Conservation (phyloP, 2,113 vertebrate species). For the Corythornis madagascariensis region DNA sequence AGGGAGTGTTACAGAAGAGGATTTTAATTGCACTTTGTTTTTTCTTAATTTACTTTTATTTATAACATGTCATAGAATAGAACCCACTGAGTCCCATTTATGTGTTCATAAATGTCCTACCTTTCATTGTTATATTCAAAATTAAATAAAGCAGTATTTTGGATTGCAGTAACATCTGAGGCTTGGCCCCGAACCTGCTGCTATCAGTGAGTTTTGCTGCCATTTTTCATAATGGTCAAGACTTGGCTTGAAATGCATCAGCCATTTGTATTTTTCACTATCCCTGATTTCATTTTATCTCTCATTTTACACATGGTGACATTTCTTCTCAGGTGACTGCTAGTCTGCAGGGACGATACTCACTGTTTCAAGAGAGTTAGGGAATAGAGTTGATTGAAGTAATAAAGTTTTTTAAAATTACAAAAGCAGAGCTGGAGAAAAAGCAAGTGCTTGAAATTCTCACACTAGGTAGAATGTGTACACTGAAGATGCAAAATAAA, state of each 20-base stretch:
- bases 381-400: background rate
- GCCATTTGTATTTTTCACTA: background rate
- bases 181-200: background rate
- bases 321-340: background rate
- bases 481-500: background rate
- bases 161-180: background rate
- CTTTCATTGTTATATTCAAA: background rate
- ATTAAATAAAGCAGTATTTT: background rate
- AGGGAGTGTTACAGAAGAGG: background rate
- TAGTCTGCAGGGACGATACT: background rate
- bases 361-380: background rate
- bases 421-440: background rate
- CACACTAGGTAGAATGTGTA: rapidly evolving
- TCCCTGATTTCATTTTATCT: background rate
- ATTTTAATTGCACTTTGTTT: background rate
- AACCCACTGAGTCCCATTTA: too few relatives aligned
- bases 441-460: background rate
- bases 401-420: background rate
- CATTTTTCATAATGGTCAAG: background rate
- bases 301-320: background rate
- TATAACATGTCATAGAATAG: background rate
- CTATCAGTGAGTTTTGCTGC: background rate
- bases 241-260: background rate
- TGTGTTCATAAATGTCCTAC: background rate
- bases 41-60: background rate